Base-by-base conservation (phyloP, 2,797 vertebrate genomes). In the Paguma larvata region DNA sequence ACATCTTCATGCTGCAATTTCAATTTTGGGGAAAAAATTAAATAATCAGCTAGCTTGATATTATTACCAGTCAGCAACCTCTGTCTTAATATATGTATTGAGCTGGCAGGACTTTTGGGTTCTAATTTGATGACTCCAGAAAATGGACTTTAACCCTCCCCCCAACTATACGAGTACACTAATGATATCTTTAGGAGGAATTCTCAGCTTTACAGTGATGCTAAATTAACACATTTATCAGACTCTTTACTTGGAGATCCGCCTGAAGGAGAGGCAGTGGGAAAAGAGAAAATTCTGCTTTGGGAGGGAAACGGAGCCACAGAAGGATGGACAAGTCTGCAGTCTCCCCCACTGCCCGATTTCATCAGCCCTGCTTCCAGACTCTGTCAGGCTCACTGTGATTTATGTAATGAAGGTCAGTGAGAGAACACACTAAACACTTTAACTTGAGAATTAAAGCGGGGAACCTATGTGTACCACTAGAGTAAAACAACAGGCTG, bases 401-500 rank as follows among this genome's bases (percentile, higher is more conserved):
- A 97, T 97, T 96, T 97, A 97, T 96, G 91, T 95, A 70, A 93
- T 48, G 91, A 97, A 92, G 92, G 86, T 97, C 95, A 94, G 72
- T 23, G 70, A 94, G 73, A 91, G 82, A 96, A 85, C 89, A 90
- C 88, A 95, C 67, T 65, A 88, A 97, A 84, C 21, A 62, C 65
- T 96, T 95, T 92, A 93, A 95, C 88, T 95, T 91, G 77, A 94
- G 91, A 94, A 94, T 92, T 77, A 96, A 82, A 95, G 92, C 72
- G 32, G 62, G 80, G 41, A 97, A 63, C n/a, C 73, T 70, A 30
- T 70, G 88, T 89, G 68, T 56, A 46, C 32, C 77, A 63, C 86
- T 75, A 25, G 56, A 93, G 91, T 96, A 98, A 96, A 98, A 96
- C 93, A 97, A 85, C 78, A 86, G 79, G 12, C 72, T 78, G 85